These are phyloP conservation scores for Choloepus didactylus DNA, from an alignment of 2,797 vertebrate genomes.

Conservation along the genomic window DNA sequence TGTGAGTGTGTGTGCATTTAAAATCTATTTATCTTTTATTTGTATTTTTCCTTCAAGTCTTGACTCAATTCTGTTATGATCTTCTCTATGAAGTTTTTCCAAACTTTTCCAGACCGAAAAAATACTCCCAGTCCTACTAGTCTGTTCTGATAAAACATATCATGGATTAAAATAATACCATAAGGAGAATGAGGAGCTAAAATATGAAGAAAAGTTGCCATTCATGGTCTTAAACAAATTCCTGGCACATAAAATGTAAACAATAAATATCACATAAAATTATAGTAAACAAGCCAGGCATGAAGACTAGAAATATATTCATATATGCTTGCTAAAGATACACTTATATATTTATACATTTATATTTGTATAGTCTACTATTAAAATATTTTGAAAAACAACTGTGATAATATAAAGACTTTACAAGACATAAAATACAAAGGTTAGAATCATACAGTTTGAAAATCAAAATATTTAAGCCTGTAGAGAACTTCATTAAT, in stretches of 20 bases:
- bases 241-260: neutral
- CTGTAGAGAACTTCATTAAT: too few species aligned
- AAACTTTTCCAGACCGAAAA: neutral
- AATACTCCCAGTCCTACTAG: neutral
- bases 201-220: neutral
- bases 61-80: neutral
- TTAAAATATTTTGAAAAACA: neutral
- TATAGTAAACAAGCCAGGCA: neutral
- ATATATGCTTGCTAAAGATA: neutral
- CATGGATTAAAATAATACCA: neutral
- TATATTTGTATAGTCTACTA: neutral
- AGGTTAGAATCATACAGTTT: neutral
- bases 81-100: neutral
- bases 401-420: neutral
- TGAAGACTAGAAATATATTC: neutral
- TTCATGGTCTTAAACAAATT: neutral
- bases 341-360: neutral
- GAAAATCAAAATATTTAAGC: neutral
- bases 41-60: neutral
- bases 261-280: neutral
- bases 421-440: neutral
- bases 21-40: neutral
- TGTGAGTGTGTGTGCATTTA: neutral
- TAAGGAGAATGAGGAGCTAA: neutral
- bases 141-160: neutral